Base-by-base conservation (phyloP, 2,113 vertebrate genomes). In the Saimiri boliviensis region DNA sequence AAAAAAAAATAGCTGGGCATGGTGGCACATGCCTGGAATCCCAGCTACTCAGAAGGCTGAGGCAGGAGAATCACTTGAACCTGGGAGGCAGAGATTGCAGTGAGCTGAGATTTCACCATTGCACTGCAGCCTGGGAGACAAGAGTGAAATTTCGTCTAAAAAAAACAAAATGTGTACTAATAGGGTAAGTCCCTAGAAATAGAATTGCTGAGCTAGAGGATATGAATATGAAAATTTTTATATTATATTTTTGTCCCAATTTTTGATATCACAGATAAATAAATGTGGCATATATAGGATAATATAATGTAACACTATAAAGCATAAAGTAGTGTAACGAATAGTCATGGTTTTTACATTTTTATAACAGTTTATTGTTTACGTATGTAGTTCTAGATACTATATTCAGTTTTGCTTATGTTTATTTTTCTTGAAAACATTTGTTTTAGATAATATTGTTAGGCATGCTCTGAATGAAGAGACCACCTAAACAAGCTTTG, bases 211-310 rank as follows among this genome's bases (percentile, higher is more conserved):
- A 79, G 20, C 66, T 82, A 58, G 13, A 66, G 2, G 27, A 21
- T 66, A 83, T 54, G 2, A 56, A 68, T 14, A 86, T 79, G 30
- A 81, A 81, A 40, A 49, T 19, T 81, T 60, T 80, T 32, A 52
- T 60, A 73, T 80, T 91, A 73, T 45, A 82, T 63, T 88, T 95
- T 92, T 88, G 66, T 68, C n/a, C 84, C 19, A 45, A 89, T 68
- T 6, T 77, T 84, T 95, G 56, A 70, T 52, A 79, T 8, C 25
- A 89, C 25, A 89, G 49, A 60, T 30, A 27, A 76, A 42, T 76
- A 76, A 45, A 85, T 60, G 52, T 47, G 70, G 52, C 6, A 42
- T 13, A 70, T 21, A 40, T 58, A 27, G 32, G 49, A 76, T 30
- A 60, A 5, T 60, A 60, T 60, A 60, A 60, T 60, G 58, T 60